Conservation (phyloP, 2,797 vertebrate genomes). For the Gymnoscopelus braueri region DNA sequence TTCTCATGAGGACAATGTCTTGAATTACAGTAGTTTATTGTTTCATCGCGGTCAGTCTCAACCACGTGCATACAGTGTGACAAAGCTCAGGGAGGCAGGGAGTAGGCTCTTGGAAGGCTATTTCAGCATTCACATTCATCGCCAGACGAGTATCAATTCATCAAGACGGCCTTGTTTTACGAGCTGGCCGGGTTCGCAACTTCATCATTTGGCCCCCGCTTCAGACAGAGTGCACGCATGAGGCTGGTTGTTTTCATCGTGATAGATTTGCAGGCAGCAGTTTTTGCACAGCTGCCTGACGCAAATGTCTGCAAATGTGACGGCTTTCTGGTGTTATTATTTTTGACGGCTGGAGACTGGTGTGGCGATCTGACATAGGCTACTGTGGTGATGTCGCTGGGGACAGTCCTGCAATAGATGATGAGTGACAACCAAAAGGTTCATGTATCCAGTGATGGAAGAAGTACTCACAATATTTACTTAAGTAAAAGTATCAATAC, state of each 20-base stretch:
- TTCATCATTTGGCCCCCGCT: not conserved
- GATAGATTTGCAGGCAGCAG: slow-evolving; percentile 6
- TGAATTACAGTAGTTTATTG: not conserved
- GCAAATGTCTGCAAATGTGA: slow-evolving; percentile 33
- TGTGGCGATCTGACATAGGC: not conserved
- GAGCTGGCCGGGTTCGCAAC: not conserved
- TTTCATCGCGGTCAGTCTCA: slow-evolving; percentile 9
- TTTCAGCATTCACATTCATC: slow-evolving; percentile 4
- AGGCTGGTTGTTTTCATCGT: not conserved
- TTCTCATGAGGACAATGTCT: not conserved
- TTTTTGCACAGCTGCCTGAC: slow-evolving; percentile 46
- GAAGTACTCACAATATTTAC: no score
- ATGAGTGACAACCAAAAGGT: not conserved
- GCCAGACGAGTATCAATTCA: slow-evolving; percentile 13
- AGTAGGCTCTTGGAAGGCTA: not conserved
- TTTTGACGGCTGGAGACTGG: slow-evolving; percentile 37
- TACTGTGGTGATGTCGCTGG: slow-evolving; percentile 4
- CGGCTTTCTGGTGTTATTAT: slow-evolving; percentile 27
- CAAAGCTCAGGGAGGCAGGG: not conserved
- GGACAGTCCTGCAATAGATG: slow-evolving; percentile 42
- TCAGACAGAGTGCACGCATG: slow-evolving; percentile 11
- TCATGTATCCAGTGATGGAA: no score
- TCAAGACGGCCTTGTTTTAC: slow-evolving; percentile 3
- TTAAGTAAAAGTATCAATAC: no score
- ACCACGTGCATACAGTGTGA: not conserved